Evolutionary conservation across 2,113 vertebrate species (phyloP).

Genomic region (Chamaetylas fuelleborni): DNA sequence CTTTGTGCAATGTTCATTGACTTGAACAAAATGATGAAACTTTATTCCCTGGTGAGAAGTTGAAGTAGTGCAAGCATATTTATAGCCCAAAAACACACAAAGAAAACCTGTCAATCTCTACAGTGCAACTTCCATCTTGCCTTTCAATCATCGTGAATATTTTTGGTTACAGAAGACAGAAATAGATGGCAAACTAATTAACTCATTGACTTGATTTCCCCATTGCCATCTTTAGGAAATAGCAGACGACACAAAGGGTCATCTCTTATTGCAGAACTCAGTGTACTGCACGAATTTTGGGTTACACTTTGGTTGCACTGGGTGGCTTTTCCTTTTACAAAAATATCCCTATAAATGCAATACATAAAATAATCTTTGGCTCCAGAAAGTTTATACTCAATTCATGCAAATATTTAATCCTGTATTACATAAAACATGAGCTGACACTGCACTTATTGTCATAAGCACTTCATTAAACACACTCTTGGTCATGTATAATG

Average conservation of each 20-base stretch:
- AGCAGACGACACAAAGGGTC: neutral
- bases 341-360: neutral
- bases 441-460: neutral
- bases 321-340: neutral
- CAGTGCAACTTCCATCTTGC: neutral
- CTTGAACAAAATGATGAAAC: neutral
- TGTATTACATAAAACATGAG: constrained; percentile 24
- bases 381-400: neutral
- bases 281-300: neutral
- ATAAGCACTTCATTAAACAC: neutral
- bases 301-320: neutral
- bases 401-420: constrained; percentile 7
- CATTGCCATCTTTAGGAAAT: neutral
- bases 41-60: constrained; percentile 5
- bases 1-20: constrained; percentile 31
- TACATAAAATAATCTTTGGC: neutral
- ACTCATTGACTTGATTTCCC: neutral
- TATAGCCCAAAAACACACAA: neutral
- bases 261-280: neutral
- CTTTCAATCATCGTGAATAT: neutral
- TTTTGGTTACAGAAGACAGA: constrained; percentile 1
- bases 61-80: neutral
- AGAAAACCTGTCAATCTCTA: neutral
- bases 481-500: neutral
- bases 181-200: constrained; percentile 15